Base-by-base conservation (phyloP, 1,140 invertebrate species). In the Neomicropteryx cornuta region DNA sequence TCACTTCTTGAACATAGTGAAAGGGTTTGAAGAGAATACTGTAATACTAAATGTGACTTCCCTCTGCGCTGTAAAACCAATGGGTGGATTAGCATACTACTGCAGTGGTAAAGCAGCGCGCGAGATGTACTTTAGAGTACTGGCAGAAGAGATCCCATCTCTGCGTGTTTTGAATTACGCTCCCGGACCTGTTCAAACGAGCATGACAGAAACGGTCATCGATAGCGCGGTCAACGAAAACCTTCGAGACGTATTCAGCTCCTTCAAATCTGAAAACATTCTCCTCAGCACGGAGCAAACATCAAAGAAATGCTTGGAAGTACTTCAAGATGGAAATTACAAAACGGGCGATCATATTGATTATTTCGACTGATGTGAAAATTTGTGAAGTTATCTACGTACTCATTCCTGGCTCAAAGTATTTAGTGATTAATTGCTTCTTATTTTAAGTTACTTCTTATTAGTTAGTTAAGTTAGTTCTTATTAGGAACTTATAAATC, bases 101-200 rank as follows among this genome's bases (percentile, higher is more conserved):
- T 85, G 88, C 50, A 70, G 79, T 42, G 87, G 83, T 32, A 93
- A 91, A 72, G 87, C 93, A 11, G 82, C 87, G n/a, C 66, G 92
- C 34, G 88, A 96, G 52, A 87, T 94, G 77, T 90, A 83, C 55
- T 93, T 97, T 51, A 79, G 77, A 53, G 79, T 83, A 20, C 66
- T 98, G 31, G 88, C 89, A 5, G 60, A 74, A 19, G 94, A 98
- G 68, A 76, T 85, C 46, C 75, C 77, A 11, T 53, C 75, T 17
- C 64, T 91, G 0, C 66, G 77, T 38, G 80, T 96, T 6, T 58
- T 98, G 3, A 95, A 82, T 62, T 98, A 97, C 67, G 82, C 91
- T 3, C 94, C 94, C 1, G 93, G 94, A 18, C 88, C 92, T 3
- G 82, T 97, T 3, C 73, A 90, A 43, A 97, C 92, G 0, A 79